Percentiles rank a stretch among this genome's conserved stretches.
Evolutionary conservation across 64 coral and sea anemone genomes (phyloP).

Genomic region (Montipora efflorescens): DNA sequence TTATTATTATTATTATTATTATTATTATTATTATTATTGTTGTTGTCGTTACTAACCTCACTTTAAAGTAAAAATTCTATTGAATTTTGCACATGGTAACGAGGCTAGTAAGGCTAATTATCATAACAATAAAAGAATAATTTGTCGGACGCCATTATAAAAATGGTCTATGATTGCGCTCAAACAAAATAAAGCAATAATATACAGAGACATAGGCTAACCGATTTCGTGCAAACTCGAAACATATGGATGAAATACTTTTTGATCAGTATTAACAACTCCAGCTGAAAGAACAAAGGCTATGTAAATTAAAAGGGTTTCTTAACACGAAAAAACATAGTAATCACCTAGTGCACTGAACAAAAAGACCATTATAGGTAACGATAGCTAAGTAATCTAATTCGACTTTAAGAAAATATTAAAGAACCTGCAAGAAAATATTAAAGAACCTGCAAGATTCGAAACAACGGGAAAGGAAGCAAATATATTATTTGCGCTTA

Average conservation of each 20-base stretch:
- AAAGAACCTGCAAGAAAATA: not conserved
- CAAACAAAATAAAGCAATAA: too few relatives aligned
- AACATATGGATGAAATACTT: not conserved
- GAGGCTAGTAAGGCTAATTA: too few relatives aligned
- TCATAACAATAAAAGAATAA: too few relatives aligned
- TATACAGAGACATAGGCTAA: not conserved
- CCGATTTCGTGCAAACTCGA: not conserved
- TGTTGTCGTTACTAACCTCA: not conserved
- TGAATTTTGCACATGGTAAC: not conserved
- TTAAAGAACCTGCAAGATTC: not conserved
- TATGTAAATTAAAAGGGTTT: not conserved
- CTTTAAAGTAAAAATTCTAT: not conserved
- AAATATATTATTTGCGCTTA: not conserved
- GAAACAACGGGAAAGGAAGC: not conserved
- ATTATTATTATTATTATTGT: not conserved
- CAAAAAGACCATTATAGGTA: not conserved
- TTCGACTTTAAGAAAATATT: not conserved
- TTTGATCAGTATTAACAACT: not conserved
- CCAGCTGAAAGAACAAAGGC: not conserved
- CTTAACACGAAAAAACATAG: not conserved
- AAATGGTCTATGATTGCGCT: too few relatives aligned
- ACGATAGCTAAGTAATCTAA: not conserved
- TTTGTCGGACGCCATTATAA: too few relatives aligned
- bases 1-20: not conserved
- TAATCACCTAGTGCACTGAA: too few relatives aligned